Evolutionary conservation across 1,140 invertebrate species (phyloP), one percentile per base, ranked within the genome.

Genomic region (Asbolus verrucosus): DNA sequence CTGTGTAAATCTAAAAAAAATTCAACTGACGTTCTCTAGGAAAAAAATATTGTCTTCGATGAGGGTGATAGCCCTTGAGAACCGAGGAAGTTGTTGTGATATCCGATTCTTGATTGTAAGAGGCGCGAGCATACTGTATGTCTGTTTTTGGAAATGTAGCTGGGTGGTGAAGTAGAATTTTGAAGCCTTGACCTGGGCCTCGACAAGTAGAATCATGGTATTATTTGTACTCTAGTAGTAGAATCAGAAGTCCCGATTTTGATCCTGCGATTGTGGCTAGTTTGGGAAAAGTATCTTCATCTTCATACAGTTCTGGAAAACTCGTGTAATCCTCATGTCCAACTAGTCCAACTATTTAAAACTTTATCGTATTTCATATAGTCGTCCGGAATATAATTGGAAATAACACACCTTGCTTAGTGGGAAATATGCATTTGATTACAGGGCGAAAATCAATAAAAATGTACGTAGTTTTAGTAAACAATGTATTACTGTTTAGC

Each of bases 1-100:
- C 90, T 0, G 90, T 92, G 78, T 93, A 93, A 2, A 89, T 87
- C 75, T 87, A 85, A 74, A 87, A 92, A 76, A 82, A 87, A 6
- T 78, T 74, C 31, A 90, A 76, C 15, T 83, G 77, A 9, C 84
- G 73, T 74, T 89, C 88, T 5, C 81, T 74, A 6, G 85, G 81
- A 74, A 88, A 87, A 75, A 83, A 88, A 71, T 87, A 89, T 67
- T 86, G 84, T 69, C 79, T 87, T 69, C 81, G 86, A 80, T 81
- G 77, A 0, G 87, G 85, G 18, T 82, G 77, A 70, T 88, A 88
- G 60, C 81, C 75, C 65, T 80, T 79, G n/a, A 88, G 74, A 8
- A 82, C 83, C 18, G 83, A 78, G 2, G 85, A 87, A n/a, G 86
- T 88, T 1, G 87, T 86, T 18, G 83, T 83, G 9, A 88, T 81